Evolutionary conservation across 92 coral and sea anemone species (phyloP).

Genomic region (Parazoanthus atlanticus): DNA sequence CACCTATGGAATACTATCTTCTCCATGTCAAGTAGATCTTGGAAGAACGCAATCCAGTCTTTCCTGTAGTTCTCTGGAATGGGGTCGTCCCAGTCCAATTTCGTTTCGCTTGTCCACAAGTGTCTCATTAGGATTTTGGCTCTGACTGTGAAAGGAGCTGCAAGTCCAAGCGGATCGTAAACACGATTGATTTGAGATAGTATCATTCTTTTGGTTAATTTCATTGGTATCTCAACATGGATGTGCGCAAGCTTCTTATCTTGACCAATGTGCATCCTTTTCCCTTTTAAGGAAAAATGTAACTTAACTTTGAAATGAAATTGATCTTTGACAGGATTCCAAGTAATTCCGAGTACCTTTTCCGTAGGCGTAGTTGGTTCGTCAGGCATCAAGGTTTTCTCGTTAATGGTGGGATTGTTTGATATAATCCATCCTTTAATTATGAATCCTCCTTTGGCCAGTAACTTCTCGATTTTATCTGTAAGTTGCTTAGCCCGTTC

Average conservation of each 20-base stretch:
- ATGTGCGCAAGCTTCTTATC: not conserved
- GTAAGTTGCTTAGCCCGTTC: slow-evolving; percentile 38
- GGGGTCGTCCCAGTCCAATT: slow-evolving; percentile 52
- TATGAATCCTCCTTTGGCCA: slow-evolving; percentile 46
- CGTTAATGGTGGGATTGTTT: not conserved
- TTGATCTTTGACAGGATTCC: slow-evolving; percentile 44
- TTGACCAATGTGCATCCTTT: slow-evolving; percentile 14
- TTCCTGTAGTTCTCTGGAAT: slow-evolving; percentile 34
- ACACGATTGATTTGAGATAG: slow-evolving; percentile 56
- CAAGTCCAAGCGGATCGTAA: slow-evolving; percentile 59
- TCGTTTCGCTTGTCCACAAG: slow-evolving; percentile 35
- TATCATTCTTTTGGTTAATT: slow-evolving; percentile 46
- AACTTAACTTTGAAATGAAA: slow-evolving; percentile 45
- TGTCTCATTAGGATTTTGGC: slow-evolving; percentile 62
- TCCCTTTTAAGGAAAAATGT: slow-evolving; percentile 25
- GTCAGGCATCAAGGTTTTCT: not conserved
- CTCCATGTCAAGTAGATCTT: slow-evolving; percentile 46
- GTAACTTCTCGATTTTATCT: slow-evolving; percentile 31
- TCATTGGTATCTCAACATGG: not conserved
- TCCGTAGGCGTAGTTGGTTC: slow-evolving; percentile 3
- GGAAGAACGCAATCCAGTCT: slow-evolving; percentile 44
- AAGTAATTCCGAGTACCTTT: slow-evolving; percentile 43
- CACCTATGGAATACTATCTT: slow-evolving; percentile 19
- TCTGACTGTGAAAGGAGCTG: slow-evolving; percentile 57
- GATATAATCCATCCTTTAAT: slow-evolving; percentile 56